Evolutionary conservation across 1,140 invertebrate genomes (phyloP).

Genomic region (Aporrectodea caliginosa): DNA sequence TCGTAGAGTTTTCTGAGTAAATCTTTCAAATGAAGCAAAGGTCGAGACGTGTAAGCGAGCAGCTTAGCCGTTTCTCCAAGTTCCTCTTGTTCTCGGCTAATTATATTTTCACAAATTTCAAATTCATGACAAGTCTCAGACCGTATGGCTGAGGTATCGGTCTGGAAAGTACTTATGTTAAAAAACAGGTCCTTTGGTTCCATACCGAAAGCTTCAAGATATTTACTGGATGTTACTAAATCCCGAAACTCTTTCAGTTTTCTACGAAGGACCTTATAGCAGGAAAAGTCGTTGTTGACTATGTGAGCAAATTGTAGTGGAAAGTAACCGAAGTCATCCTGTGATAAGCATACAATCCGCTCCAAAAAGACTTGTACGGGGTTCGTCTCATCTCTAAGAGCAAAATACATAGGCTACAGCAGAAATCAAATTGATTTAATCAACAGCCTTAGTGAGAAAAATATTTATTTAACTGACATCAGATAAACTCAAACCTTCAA

Average conservation of each 20-base stretch:
- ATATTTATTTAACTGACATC: too few relatives aligned
- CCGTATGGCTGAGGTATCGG: background rate
- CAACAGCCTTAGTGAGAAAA: too few relatives aligned
- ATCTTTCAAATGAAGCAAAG: background rate
- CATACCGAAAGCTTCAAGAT: background rate
- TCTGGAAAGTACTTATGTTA: background rate
- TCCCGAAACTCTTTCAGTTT: background rate
- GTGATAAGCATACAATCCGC: too few relatives aligned
- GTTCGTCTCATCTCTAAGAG: too few relatives aligned
- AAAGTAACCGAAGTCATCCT: too few relatives aligned
- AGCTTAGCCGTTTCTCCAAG: background rate
- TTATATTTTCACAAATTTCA: background rate
- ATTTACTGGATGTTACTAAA: background rate
- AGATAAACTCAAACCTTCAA: too few relatives aligned
- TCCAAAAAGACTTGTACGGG: too few relatives aligned
- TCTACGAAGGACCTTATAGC: background rate
- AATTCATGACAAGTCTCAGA: background rate
- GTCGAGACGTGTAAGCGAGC: background rate
- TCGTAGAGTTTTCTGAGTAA: background rate
- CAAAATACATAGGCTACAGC: too few relatives aligned
- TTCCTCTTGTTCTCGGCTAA: background rate
- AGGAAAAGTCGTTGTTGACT: background rate
- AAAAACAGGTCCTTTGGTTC: background rate
- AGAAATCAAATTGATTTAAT: too few relatives aligned
- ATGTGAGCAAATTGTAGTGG: background rate